Evolutionary conservation across 2,888 invertebrate genomes (phyloP).

Genomic region (Caenorhabditis sp.): DNA sequence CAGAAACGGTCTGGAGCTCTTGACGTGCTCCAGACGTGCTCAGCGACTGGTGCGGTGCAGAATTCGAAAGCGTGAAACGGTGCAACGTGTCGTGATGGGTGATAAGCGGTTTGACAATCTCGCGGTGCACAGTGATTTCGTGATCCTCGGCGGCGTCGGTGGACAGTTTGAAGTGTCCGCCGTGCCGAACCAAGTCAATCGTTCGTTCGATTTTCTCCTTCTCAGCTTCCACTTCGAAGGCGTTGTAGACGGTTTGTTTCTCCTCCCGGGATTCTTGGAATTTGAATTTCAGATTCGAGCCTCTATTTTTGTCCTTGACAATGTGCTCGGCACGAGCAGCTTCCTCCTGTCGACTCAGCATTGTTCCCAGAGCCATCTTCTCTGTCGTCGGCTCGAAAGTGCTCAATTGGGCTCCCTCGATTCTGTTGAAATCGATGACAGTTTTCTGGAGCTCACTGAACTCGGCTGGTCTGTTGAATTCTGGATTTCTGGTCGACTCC

Average conservation of each 20-base stretch:
- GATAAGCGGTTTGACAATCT: conserved; percentile 61
- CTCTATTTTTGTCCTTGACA: conserved; percentile 66
- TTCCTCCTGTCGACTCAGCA: conserved; percentile 25
- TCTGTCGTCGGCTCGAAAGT: conserved; percentile 65
- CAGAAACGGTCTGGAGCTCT: conserved; percentile 34
- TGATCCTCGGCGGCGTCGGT: conserved; percentile 78
- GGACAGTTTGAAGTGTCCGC: conserved; percentile 69
- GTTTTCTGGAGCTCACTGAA: conserved; percentile 47
- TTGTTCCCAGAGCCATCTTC: conserved; percentile 45
- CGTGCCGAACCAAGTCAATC: conserved; percentile 52
- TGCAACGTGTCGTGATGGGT: conserved; percentile 64
- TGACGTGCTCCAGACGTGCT: conserved; percentile 52
- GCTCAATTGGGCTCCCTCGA: conserved; percentile 42
- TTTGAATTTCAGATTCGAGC: conserved; percentile 52
- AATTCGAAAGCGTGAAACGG: conserved; percentile 58
- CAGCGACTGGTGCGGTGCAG: conserved; percentile 63
- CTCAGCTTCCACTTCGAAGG: conserved; percentile 58
- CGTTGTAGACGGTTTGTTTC: conserved; percentile 66
- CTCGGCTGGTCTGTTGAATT: conserved; percentile 59
- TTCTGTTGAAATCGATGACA: conserved; percentile 60
- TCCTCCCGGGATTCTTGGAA: conserved; percentile 65
- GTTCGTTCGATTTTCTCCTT: conserved; percentile 52
- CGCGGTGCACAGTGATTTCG: conserved; percentile 64
- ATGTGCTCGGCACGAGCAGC: conserved; percentile 39
- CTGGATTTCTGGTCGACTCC: conserved; percentile 67